Conservation (phyloP, 2,113 vertebrate species). For the Halichoerus grypus region DNA sequence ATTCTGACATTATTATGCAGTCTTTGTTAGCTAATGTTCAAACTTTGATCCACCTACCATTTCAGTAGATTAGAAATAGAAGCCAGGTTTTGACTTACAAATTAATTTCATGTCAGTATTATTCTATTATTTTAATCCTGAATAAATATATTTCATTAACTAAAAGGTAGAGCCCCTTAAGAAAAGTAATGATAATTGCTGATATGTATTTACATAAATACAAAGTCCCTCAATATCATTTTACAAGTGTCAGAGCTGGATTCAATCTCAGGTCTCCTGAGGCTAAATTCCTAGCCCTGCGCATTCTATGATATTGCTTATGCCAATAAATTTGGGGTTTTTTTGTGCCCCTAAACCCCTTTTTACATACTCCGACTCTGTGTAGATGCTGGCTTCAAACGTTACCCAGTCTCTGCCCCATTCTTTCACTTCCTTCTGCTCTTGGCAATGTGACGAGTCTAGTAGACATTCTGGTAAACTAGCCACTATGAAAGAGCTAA, state of each 20-base stretch:
- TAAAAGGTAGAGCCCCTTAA: neutral
- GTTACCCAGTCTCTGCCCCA: neutral
- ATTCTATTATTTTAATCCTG: neutral
- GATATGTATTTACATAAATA: neutral
- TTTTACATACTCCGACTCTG: neutral
- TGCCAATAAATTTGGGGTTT: neutral
- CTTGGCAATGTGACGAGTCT: neutral
- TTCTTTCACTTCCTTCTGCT: neutral
- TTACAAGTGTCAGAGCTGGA: neutral
- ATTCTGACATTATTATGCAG: neutral
- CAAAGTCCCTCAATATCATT: neutral
- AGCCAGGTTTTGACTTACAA: neutral
- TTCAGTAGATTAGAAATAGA: constrained; percentile 27
- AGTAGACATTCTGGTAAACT: neutral
- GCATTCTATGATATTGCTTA: neutral
- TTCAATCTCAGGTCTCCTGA: neutral
- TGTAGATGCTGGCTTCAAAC: neutral
- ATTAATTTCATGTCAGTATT: neutral
- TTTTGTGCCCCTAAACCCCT: neutral
- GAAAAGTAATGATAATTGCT: neutral
- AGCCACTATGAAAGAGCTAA: neutral
- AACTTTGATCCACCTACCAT: neutral
- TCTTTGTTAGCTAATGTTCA: constrained; percentile 20
- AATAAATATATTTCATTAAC: neutral
- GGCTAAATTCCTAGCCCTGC: neutral